These are phyloP conservation scores for Lysandra coridon DNA, from an alignment of 2,888 invertebrate genomes.

Conservation along the genomic window DNA sequence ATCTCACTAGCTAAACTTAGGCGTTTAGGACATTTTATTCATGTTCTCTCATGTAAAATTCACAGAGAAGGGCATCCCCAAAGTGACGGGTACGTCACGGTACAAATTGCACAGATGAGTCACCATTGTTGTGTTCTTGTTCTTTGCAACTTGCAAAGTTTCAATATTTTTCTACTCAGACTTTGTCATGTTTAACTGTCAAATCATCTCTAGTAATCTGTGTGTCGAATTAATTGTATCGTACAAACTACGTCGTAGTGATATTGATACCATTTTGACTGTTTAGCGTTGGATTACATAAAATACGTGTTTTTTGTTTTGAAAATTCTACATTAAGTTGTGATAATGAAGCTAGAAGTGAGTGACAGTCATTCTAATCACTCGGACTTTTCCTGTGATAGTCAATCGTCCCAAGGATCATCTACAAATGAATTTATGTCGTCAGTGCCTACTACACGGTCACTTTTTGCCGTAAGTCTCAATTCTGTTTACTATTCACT, in stretches of 20 bases:
- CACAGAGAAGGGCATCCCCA: conserved; percentile 77
- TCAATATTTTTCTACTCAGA: conserved; percentile 45
- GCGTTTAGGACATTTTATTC: conserved; percentile 62
- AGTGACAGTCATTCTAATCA: conserved; percentile 82
- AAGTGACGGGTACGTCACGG: conserved; percentile 66
- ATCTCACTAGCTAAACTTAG: conserved; percentile 45
- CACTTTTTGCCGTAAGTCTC: conserved; percentile 50
- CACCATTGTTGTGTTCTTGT: conserved; percentile 73
- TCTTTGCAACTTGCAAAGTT: conserved; percentile 54
- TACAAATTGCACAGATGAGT: conserved; percentile 67
- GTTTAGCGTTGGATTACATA: conserved; percentile 27
- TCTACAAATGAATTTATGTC: conserved; percentile 73
- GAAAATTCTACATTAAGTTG: conserved; percentile 53
- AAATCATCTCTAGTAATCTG: conserved; percentile 42
- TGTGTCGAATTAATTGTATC: conserved; percentile 37
- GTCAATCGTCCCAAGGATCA: conserved; percentile 81
- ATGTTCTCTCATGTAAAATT: conserved; percentile 48
- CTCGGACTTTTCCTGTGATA: conserved; percentile 82
- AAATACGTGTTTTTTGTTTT: conserved; percentile 46
- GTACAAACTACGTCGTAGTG: conserved; percentile 44
- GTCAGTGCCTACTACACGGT: conserved; percentile 61
- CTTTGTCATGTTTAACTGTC: conserved; percentile 52
- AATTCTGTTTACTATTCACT: neutral
- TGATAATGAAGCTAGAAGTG: conserved; percentile 82
- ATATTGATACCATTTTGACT: conserved; percentile 40